Percentiles rank a stretch among this genome's conserved stretches.
Conservation (phyloP, 2,888 invertebrate genomes). For the Drosophila cognata region DNA sequence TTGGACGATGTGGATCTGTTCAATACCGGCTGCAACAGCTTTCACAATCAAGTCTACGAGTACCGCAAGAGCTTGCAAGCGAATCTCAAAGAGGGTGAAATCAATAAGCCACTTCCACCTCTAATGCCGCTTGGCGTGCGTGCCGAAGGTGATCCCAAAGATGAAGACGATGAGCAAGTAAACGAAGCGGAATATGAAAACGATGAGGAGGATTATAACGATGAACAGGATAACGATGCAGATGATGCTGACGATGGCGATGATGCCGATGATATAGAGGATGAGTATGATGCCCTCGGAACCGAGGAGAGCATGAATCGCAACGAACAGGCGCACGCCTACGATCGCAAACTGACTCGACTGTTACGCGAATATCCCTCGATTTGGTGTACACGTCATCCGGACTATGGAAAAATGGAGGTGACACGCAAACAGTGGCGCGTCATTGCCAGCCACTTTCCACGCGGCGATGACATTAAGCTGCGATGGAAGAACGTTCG, state of each 20-base stretch:
- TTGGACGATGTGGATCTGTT: constrained; percentile 82
- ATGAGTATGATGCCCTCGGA: constrained; percentile 60
- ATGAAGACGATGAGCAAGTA: constrained; percentile 50
- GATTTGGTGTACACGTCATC: constrained; percentile 82
- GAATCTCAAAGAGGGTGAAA: constrained; percentile 76
- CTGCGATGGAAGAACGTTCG: constrained; percentile 82
- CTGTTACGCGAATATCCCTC: constrained; percentile 80
- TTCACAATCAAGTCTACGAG: constrained; percentile 82
- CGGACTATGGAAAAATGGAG: constrained; percentile 81
- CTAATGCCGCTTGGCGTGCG: constrained; percentile 70
- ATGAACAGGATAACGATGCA: constrained; percentile 44
- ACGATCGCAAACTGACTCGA: constrained; percentile 79
- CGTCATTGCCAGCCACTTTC: constrained; percentile 79
- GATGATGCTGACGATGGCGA: constrained; percentile 63
- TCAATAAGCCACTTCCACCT: constrained; percentile 73
- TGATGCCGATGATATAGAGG: constrained; percentile 62
- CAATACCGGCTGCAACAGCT: constrained; percentile 80
- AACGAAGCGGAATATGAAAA: constrained; percentile 31
- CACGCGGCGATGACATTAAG: constrained; percentile 77
- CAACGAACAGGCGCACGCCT: constrained; percentile 80
- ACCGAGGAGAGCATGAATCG: constrained; percentile 82
- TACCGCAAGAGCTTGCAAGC: constrained; percentile 82
- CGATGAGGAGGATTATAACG: constrained; percentile 37
- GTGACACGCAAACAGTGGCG: constrained; percentile 82
- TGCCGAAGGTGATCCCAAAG: constrained; percentile 67